phyloP scores from a whole-genome alignment of 1,140 invertebrate genomes.

The Musca domestica region DNA sequence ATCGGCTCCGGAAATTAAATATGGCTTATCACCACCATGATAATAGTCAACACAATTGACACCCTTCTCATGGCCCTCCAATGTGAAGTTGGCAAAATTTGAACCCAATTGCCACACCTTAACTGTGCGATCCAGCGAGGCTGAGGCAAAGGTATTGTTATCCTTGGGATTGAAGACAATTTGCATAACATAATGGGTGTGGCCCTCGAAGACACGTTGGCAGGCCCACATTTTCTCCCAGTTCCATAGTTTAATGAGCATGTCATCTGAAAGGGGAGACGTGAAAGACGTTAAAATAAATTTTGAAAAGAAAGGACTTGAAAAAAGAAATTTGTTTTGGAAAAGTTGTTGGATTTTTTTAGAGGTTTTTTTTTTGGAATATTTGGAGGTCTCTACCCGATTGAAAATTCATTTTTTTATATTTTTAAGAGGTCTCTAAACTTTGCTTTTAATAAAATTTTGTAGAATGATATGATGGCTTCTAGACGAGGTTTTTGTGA shows the following conservation, averaged over 20 bases:
- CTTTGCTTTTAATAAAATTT: too few relatives aligned
- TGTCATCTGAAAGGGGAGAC: slow-evolving; percentile 71
- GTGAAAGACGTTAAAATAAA: too few relatives aligned
- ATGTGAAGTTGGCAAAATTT: slow-evolving; percentile 94
- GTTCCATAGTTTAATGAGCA: slow-evolving; percentile 99
- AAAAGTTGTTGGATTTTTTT: too few relatives aligned
- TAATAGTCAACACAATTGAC: slow-evolving; percentile 99
- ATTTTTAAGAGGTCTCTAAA: too few relatives aligned
- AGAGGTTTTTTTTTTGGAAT: too few relatives aligned
- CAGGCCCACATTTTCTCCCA: slow-evolving; percentile 98
- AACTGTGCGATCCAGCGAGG: slow-evolving; percentile 94
- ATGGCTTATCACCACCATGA: slow-evolving; percentile 99
- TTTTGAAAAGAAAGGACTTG: too few relatives aligned
- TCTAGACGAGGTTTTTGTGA: too few relatives aligned
- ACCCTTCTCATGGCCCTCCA: slow-evolving; percentile 98
- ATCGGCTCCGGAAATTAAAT: slow-evolving; percentile 98
- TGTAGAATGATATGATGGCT: too few relatives aligned
- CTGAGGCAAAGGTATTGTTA: slow-evolving; percentile 99
- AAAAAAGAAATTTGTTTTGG: too few relatives aligned
- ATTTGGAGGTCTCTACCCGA: too few relatives aligned
- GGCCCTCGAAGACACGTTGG: slow-evolving; percentile 96
- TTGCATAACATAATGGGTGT: slow-evolving; percentile 99
- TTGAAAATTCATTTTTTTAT: too few relatives aligned
- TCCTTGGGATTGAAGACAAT: slow-evolving; percentile 99
- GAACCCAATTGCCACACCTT: slow-evolving; percentile 99